phyloP scores from a whole-genome alignment of 2,888 invertebrate genomes.

The Leucozona laternaria region DNA sequence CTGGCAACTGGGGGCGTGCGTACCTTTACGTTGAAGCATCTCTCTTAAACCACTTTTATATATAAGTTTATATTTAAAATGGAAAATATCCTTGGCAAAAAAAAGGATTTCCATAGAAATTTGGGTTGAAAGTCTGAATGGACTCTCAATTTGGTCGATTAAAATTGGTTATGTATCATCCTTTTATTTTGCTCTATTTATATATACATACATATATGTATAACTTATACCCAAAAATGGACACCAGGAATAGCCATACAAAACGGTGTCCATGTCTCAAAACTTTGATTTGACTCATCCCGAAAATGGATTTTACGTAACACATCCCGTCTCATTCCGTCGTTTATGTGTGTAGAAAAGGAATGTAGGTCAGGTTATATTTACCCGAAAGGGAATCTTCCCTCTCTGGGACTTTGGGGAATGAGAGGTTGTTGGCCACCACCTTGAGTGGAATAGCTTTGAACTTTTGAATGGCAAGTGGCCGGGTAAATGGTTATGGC shows the following conservation, averaged over 20 bases:
- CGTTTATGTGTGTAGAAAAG: not conserved
- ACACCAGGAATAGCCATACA: conserved; percentile 42
- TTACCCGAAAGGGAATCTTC: conserved; percentile 33
- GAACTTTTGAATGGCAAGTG: conserved; percentile 54
- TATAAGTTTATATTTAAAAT: conserved; percentile 8
- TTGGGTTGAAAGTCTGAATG: conserved; percentile 52
- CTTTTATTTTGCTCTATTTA: conserved; percentile 30
- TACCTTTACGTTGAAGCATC: not conserved
- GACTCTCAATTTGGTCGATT: conserved; percentile 68
- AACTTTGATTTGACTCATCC: conserved; percentile 61
- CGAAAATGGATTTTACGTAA: conserved; percentile 70
- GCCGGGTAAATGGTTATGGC: conserved; percentile 38
- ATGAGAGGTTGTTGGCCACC: conserved; percentile 14
- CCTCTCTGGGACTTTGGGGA: conserved; percentile 8
- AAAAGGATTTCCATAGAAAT: conserved; percentile 41
- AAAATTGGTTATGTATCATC: conserved; percentile 60
- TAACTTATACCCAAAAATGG: conserved; percentile 24
- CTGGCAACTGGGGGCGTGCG: not conserved
- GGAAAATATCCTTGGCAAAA: conserved; percentile 27
- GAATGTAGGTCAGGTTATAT: conserved; percentile 72
- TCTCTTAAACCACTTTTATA: not conserved
- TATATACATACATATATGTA: not conserved
- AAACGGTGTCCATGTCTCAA: conserved; percentile 28
- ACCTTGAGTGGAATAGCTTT: conserved; percentile 41
- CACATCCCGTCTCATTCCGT: conserved; percentile 18